A percentile compares a stretch with the other conserved stretches of the same genome.
phyloP scores from a whole-genome alignment of 2,113 vertebrate genomes.

The Gymnobelideus leadbeateri region DNA sequence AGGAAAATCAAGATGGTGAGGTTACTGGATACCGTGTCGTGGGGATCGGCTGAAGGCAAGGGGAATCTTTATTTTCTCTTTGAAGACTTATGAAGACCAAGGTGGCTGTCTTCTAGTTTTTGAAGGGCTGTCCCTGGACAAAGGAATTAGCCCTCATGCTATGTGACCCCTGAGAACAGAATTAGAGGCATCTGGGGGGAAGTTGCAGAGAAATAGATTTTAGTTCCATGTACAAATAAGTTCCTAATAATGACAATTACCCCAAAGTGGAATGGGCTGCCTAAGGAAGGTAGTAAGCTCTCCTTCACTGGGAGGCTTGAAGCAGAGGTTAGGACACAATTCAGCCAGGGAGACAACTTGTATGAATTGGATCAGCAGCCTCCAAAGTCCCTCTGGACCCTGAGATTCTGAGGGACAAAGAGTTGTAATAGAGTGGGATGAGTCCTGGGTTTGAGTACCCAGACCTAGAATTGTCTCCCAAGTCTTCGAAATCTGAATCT shows the following conservation, averaged over 20 bases:
- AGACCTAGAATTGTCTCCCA: neutral
- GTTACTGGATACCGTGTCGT: neutral
- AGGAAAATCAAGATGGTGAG: neutral
- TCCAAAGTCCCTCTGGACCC: neutral
- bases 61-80: neutral
- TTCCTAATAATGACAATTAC: neutral
- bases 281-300: neutral
- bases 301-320: neutral
- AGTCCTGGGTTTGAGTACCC: too few relatives aligned
- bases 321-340: neutral
- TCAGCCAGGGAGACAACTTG: neutral
- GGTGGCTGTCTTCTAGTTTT: neutral
- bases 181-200: neutral
- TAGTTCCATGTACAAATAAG: neutral
- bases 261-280: neutral
- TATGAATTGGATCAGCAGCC: neutral
- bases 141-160: neutral
- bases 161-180: neutral
- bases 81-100: neutral
- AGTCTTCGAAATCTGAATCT: slow-evolving; percentile 6
- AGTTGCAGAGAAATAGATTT: neutral
- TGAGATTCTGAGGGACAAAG: neutral
- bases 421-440: neutral
- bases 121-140: neutral
- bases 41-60: neutral